Conservation (phyloP, 2,888 invertebrate species). For the Diarsia dahlii region DNA sequence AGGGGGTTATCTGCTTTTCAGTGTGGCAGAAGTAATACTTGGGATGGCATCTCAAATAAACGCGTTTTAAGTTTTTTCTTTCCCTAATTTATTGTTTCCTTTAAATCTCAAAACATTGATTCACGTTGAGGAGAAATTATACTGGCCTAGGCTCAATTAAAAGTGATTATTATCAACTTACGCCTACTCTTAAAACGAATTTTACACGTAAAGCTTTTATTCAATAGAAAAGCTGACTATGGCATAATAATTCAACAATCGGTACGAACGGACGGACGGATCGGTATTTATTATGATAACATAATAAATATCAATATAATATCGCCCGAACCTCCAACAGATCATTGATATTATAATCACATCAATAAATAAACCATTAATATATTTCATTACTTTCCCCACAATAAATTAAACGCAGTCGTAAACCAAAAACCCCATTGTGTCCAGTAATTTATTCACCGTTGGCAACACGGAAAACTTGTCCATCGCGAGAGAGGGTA, state of each 20-base stretch:
- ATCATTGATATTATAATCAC: constrained; percentile 51
- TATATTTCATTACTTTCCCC: constrained; percentile 68
- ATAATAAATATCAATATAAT: constrained; percentile 9
- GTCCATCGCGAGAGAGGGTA: constrained; percentile 79
- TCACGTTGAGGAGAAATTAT: not conserved
- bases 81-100: not conserved
- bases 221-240: not conserved
- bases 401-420: constrained; percentile 78
- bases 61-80: too few species aligned
- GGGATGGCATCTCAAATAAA: too few species aligned
- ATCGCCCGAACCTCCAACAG: constrained; percentile 3
- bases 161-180: not conserved
- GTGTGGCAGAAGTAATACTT: too few species aligned
- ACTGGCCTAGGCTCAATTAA: too few species aligned
- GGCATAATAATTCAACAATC: not conserved
- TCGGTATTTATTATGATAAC: not conserved
- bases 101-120: not conserved
- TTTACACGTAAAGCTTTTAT: not conserved
- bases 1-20: too few species aligned
- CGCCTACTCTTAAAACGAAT: too few species aligned
- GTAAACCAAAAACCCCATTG: constrained; percentile 78
- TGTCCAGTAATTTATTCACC: constrained; percentile 88
- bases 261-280: not conserved
- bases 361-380: constrained; percentile 61
- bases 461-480: constrained; percentile 87